Evolutionary conservation across 2,797 vertebrate species (phyloP).

Genomic region (Enteromius trimaculatus): DNA sequence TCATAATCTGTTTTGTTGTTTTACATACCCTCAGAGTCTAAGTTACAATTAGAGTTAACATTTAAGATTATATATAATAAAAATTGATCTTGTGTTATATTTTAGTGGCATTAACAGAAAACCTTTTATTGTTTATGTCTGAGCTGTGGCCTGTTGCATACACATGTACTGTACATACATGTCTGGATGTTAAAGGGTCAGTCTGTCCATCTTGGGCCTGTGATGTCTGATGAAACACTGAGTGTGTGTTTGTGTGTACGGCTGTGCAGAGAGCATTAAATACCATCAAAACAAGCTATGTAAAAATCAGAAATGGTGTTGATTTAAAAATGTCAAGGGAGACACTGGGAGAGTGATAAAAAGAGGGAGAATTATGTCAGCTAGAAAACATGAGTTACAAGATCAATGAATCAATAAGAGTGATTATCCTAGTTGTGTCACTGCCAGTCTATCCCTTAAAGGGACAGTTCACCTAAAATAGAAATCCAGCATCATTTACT

Average conservation of each 20-base stretch:
- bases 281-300: background rate
- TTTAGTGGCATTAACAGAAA: background rate
- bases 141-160: background rate
- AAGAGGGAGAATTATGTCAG: slow-evolving; percentile 8
- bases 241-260: background rate
- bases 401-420: slow-evolving; percentile 37
- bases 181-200: background rate
- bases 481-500: background rate
- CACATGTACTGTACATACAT: background rate
- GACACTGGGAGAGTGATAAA: slow-evolving; percentile 11
- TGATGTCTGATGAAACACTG: too few relatives aligned
- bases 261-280: slow-evolving; percentile 6
- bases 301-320: background rate
- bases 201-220: background rate
- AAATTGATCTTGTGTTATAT: background rate
- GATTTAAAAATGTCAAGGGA: background rate
- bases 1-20: background rate
- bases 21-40: background rate
- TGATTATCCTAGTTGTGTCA: slow-evolving; percentile 28
- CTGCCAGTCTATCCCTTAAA: slow-evolving; percentile 45
- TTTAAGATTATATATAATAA: background rate
- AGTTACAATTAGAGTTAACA: background rate
- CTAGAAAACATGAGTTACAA: slow-evolving; percentile 18
- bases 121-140: background rate
- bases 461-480: slow-evolving; percentile 20